Evolutionary conservation across 2,888 invertebrate species (phyloP).

Genomic region (Agrypnus murinus): DNA sequence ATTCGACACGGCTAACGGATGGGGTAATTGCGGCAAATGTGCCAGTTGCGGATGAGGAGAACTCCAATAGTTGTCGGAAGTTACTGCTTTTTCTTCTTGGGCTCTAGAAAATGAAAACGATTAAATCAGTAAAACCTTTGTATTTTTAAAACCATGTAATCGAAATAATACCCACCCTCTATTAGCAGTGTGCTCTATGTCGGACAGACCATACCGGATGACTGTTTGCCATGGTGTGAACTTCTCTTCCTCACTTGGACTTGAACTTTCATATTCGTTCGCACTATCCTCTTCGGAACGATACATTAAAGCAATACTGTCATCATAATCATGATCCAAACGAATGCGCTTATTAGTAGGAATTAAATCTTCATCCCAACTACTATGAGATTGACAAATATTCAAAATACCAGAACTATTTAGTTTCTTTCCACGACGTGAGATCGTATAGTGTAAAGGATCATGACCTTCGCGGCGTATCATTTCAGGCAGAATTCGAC

Average conservation of each 20-base stretch:
- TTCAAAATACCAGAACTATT: constrained; percentile 48
- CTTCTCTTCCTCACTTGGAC: constrained; percentile 87
- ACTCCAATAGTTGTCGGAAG: too few species aligned
- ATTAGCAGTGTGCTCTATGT: constrained; percentile 62
- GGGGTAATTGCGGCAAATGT: constrained; percentile 76
- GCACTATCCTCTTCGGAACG: too few species aligned
- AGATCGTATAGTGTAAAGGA: constrained; percentile 93
- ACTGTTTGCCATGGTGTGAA: constrained; percentile 83
- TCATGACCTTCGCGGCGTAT: constrained; percentile 94
- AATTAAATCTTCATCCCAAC: constrained; percentile 62
- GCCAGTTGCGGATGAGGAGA: too few species aligned
- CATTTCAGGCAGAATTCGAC: constrained; percentile 95
- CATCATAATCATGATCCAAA: too few species aligned
- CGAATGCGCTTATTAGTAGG: too few species aligned
- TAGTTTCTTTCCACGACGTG: constrained; percentile 87
- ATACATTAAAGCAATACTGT: too few species aligned
- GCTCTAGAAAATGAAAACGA: too few species aligned
- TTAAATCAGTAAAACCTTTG: too few species aligned
- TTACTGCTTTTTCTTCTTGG: constrained; percentile 46
- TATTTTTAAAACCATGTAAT: too few species aligned
- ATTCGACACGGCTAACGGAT: constrained; percentile 69
- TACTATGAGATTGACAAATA: constrained; percentile 54
- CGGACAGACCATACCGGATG: constrained; percentile 75
- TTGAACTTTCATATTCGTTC: too few species aligned
- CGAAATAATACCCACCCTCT: constrained; percentile 54